These are phyloP conservation scores for Ooceraea biroi DNA, from an alignment of 1,140 invertebrate genomes.

Conservation along the genomic window DNA sequence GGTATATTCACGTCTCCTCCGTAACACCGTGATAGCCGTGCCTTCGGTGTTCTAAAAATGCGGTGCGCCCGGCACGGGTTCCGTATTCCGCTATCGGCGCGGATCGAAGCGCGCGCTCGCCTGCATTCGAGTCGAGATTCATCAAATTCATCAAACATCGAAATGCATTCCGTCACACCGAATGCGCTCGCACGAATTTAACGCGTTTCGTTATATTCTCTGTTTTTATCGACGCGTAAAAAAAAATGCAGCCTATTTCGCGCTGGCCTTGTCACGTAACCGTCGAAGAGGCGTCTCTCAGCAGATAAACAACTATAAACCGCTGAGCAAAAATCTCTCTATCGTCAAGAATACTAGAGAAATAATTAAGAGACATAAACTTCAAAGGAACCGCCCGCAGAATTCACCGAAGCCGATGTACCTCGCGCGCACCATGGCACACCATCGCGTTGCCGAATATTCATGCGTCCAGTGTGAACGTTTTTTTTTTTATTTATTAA, in stretches of 20 bases:
- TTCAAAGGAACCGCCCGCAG: not conserved
- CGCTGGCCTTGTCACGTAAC: not conserved
- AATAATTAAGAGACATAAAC: slow-evolving; percentile 2
- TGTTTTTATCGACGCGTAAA: not conserved
- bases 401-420: slow-evolving; percentile 36
- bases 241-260: slow-evolving; percentile 26
- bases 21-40: slow-evolving; percentile 64
- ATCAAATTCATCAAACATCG: slow-evolving; percentile 51
- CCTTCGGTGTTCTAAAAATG: slow-evolving; percentile 66
- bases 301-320: slow-evolving; percentile 16
- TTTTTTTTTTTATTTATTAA: slow-evolving; percentile 7
- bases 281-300: not conserved
- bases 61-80: slow-evolving; percentile 28
- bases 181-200: slow-evolving; percentile 16
- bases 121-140: slow-evolving; percentile 53
- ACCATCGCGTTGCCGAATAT: slow-evolving; percentile 34
- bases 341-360: too few relatives aligned
- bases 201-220: slow-evolving; percentile 26
- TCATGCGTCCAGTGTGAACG: slow-evolving; percentile 13
- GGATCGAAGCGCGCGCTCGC: slow-evolving; percentile 9
- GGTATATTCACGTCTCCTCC: slow-evolving; percentile 71
- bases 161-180: slow-evolving; percentile 45
- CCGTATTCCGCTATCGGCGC: not conserved
- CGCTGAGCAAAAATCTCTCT: not conserved
- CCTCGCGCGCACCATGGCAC: not conserved